Conservation (phyloP, 2,888 invertebrate species). For the Ormyrus nitidulus region DNA sequence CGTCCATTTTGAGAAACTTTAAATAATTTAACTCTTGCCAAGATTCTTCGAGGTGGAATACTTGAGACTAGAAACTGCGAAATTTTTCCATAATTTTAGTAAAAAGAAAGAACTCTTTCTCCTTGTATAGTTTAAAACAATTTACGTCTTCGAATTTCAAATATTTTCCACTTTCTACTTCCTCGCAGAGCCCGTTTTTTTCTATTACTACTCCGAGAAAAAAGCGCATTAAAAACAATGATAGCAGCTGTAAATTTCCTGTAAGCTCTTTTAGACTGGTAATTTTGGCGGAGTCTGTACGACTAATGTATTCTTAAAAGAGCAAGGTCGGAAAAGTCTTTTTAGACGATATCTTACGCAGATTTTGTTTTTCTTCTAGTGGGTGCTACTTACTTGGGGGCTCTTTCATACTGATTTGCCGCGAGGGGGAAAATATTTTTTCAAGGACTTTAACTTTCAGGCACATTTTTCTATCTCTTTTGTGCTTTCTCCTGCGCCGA, state of each 20-base stretch:
- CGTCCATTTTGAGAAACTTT: background rate
- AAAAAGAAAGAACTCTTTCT: too few relatives aligned
- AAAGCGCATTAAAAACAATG: too few relatives aligned
- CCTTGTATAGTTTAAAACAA: too few relatives aligned
- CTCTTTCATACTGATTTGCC: constrained; percentile 19
- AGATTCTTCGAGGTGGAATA: too few relatives aligned
- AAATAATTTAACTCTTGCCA: background rate
- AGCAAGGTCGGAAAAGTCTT: constrained; percentile 16
- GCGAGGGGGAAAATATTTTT: constrained; percentile 29
- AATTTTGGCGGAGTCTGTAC: constrained; percentile 1
- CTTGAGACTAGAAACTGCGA: too few relatives aligned
- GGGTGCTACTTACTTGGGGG: background rate
- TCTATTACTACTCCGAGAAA: too few relatives aligned
- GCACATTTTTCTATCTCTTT: constrained; percentile 8
- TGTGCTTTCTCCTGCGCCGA: background rate
- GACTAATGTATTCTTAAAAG: background rate
- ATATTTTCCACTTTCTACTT: too few relatives aligned
- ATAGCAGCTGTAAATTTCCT: too few relatives aligned
- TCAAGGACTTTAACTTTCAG: constrained; percentile 30
- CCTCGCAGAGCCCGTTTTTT: too few relatives aligned
- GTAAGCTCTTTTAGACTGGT: background rate
- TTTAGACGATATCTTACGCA: background rate
- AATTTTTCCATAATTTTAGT: too few relatives aligned
- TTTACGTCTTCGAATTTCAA: too few relatives aligned
- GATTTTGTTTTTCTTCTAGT: constrained; percentile 12